Evolutionary conservation across 2,113 vertebrate species (phyloP).

Genomic region (Promerops cafer): DNA sequence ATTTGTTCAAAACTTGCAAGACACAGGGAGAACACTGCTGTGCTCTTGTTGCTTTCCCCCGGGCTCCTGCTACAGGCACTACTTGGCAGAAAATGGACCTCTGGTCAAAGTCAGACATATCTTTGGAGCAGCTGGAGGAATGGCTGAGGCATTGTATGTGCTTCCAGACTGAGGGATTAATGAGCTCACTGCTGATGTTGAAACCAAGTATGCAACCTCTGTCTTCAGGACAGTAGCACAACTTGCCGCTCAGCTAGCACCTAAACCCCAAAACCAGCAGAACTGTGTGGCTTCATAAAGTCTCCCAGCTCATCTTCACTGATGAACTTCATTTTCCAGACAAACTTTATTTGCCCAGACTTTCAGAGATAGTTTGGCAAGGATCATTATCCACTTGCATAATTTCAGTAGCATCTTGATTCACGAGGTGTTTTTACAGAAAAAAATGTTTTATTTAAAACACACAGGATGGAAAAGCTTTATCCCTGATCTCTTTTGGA

Average conservation of each 20-base stretch:
- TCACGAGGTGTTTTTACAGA: background rate
- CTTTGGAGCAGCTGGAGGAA: background rate
- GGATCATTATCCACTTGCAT: background rate
- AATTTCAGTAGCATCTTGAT: background rate
- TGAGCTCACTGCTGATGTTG: background rate
- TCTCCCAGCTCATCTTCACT: background rate
- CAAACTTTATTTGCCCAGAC: background rate
- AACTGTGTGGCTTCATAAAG: background rate
- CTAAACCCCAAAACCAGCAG: background rate
- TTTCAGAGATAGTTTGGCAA: background rate
- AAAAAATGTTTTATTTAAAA: background rate
- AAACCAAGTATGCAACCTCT: background rate
- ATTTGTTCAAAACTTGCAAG: background rate
- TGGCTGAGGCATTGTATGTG: accelerated
- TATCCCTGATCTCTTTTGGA: background rate
- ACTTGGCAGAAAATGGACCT: background rate
- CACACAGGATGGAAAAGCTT: background rate
- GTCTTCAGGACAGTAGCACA: background rate
- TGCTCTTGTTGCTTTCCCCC: background rate
- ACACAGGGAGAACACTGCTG: background rate
- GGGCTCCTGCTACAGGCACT: background rate
- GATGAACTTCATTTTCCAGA: background rate
- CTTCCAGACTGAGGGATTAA: background rate
- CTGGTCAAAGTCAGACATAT: background rate
- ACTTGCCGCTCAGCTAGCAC: background rate